These are phyloP conservation scores for Ernsta delagoae DNA, from an alignment of 2,888 invertebrate species.

Conservation along the genomic window DNA sequence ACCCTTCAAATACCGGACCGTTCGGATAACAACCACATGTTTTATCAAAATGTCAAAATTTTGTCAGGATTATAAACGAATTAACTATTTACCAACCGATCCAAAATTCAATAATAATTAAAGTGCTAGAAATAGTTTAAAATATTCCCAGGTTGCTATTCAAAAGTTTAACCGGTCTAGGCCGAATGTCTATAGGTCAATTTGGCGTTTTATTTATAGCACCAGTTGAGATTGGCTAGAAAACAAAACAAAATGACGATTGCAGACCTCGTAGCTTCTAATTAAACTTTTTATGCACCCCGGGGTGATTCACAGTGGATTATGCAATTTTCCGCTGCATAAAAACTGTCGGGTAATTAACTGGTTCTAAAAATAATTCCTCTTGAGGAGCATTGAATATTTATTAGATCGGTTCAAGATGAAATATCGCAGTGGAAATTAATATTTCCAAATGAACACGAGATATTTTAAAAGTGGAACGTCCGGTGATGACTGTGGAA, in stretches of 20 bases:
- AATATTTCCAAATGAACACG: too few species aligned
- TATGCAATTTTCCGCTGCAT: conserved; percentile 8
- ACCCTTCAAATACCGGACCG: too few species aligned
- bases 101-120: neutral
- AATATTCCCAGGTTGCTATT: neutral
- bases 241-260: conserved; percentile 5
- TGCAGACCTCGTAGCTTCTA: conserved; percentile 1
- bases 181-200: neutral
- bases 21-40: too few species aligned
- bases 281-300: conserved; percentile 4
- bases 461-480: too few species aligned
- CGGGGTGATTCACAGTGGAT: neutral
- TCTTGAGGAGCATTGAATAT: neutral
- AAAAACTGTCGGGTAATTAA: conserved; percentile 5
- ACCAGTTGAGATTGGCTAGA: conserved; percentile 3
- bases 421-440: neutral
- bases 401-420: neutral
- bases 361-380: neutral
- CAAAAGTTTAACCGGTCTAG: neutral
- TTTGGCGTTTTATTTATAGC: conserved; percentile 5
- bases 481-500: too few species aligned
- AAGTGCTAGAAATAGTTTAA: neutral
- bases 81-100: too few species aligned
- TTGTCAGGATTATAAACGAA: too few species aligned
- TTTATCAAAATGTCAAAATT: too few species aligned